Conservation (phyloP, 2,888 invertebrate genomes). For the Malthinus seriepunctatus region DNA sequence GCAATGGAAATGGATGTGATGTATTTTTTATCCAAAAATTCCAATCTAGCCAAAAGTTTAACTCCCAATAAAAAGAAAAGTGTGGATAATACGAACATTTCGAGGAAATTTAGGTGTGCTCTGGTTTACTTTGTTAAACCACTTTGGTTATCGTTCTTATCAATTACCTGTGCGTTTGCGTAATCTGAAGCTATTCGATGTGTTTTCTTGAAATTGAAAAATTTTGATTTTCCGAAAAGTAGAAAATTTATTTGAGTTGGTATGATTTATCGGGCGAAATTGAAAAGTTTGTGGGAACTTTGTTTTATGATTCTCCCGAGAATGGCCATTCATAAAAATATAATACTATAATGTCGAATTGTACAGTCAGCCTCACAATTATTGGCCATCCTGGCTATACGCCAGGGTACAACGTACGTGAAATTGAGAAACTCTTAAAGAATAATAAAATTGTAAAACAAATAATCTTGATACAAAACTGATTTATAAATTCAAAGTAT, state of each 20-base stretch:
- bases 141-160: background rate
- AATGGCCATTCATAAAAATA: no score
- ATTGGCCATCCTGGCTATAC: no score
- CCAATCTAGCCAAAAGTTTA: background rate
- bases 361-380: no score
- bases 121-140: background rate
- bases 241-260: background rate
- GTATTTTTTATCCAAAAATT: slow-evolving; percentile 10
- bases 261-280: background rate
- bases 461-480: no score
- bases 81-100: background rate
- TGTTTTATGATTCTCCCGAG: no score
- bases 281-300: no score
- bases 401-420: no score
- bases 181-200: background rate
- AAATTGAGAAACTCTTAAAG: no score
- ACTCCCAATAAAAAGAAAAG: slow-evolving; percentile 21
- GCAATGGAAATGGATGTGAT: slow-evolving; percentile 24
- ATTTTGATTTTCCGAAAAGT: no score
- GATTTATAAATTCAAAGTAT: background rate
- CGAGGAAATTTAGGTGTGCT: slow-evolving; percentile 21
- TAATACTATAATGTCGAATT: no score
- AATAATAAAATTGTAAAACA: no score
- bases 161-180: background rate
- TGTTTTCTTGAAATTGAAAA: background rate